phyloP scores from a whole-genome alignment of 2,797 vertebrate genomes.

The Cyprinodon diabolis region DNA sequence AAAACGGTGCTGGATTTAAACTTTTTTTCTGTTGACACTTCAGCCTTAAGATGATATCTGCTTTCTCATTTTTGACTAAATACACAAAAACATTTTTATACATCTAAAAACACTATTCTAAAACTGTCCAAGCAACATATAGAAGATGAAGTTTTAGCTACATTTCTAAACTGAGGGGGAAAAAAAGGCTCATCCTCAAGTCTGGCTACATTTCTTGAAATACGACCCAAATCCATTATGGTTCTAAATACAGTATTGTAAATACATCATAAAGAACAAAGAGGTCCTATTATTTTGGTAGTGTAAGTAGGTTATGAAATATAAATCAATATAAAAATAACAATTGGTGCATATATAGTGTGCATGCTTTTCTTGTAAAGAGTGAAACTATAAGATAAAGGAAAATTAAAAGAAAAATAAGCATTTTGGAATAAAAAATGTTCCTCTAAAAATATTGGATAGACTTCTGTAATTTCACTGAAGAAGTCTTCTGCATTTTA shows the following conservation, averaged over 20 bases:
- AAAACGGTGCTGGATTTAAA: conserved; percentile 29
- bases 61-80: conserved; percentile 24
- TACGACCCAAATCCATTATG: too few relatives aligned
- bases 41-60: conserved; percentile 14
- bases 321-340: not conserved
- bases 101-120: conserved; percentile 25
- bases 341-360: too few relatives aligned
- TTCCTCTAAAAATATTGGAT: too few relatives aligned
- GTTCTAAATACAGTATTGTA: too few relatives aligned
- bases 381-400: too few relatives aligned
- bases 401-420: too few relatives aligned
- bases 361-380: too few relatives aligned
- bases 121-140: conserved; percentile 12
- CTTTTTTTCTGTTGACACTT: not conserved
- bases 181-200: not conserved
- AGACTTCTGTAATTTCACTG: too few relatives aligned
- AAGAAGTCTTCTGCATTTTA: too few relatives aligned
- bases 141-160: not conserved
- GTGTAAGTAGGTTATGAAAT: not conserved
- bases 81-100: conserved; percentile 7
- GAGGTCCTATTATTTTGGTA: not conserved
- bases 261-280: not conserved
- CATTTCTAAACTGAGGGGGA: conserved; percentile 14
- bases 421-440: too few relatives aligned
- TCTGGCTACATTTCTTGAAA: not conserved